Conservation (phyloP, 2,888 invertebrate genomes). For the Polylopha cassiicola region DNA sequence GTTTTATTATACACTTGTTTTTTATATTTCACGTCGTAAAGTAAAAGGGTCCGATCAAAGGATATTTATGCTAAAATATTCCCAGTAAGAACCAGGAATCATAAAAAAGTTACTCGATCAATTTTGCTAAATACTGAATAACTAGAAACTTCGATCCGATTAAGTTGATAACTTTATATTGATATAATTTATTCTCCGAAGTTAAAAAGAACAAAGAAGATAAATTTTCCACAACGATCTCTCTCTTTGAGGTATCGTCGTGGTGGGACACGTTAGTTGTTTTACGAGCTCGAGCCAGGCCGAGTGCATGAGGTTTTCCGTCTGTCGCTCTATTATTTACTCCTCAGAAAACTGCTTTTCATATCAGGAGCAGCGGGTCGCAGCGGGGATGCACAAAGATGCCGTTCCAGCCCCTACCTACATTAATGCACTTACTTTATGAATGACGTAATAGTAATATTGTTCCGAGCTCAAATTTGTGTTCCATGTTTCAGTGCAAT, state of each 20-base stretch:
- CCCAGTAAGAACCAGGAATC: conserved; percentile 7
- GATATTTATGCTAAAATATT: conserved; percentile 12
- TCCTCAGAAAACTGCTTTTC: conserved; percentile 66
- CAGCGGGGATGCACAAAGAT: conserved; percentile 55
- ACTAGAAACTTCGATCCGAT: conserved; percentile 3
- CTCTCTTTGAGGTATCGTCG: conserved; percentile 2
- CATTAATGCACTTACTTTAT: conserved; percentile 64
- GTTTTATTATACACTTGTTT: conserved; percentile 11
- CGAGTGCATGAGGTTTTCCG: conserved; percentile 40
- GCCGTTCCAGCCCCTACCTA: conserved; percentile 48
- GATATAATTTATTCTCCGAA: neutral
- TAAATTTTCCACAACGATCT: neutral
- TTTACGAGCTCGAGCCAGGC: conserved; percentile 23
- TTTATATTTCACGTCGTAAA: conserved; percentile 12
- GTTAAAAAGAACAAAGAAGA: neutral
- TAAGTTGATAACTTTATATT: neutral
- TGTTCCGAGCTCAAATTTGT: conserved; percentile 51
- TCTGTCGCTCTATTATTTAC: conserved; percentile 62
- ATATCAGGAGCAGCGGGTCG: conserved; percentile 64
- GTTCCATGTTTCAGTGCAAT: conserved; percentile 47
- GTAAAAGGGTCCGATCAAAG: conserved; percentile 7
- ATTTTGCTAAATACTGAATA: conserved; percentile 4
- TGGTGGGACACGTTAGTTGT: conserved; percentile 39
- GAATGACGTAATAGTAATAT: conserved; percentile 65
- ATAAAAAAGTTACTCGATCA: neutral